Base-by-base conservation (phyloP, 2,888 invertebrate genomes). In the Luffia ferchaultella region DNA sequence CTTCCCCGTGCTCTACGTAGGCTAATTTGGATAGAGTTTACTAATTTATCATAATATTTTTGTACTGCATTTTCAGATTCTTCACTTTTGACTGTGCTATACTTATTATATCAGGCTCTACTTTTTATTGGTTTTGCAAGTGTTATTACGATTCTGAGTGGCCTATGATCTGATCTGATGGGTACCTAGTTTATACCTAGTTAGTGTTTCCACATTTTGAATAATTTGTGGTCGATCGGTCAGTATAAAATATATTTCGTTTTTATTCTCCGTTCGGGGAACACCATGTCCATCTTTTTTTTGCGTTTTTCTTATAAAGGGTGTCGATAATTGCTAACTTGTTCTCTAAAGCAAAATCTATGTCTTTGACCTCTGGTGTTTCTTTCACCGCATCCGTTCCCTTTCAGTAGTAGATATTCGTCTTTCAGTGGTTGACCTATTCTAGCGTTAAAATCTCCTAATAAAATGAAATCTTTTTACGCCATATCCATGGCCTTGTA, bases 361-460 rank as follows among this genome's bases (percentile, higher is more conserved):
- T 12, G 40, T 40, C 40, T 40, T 40, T 40, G 7, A 40, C 40
- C 15, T 40, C 40, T 40, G 40, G 9, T 18, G 30, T 55, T 58
- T 50, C 58, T 43, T 5, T 5, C 42, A 18, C 58, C 58, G 2
- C 52, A 57, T 2, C 58, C 56, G 42, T 49, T 50, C 47, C 50
- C 48, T 45, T 52, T 53, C 50, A 57, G 16, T 0, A 55, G 18
- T 7, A 43, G 17, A 2, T 52, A 9, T 47, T 51, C 45, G 16
- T 50, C 46, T 7, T 5, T 2, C 48, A 45, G 45, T 1, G 52
- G 18, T 20, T 50, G 18, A 0, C 57, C 58, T 18, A 60, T 52
- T 55, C 58, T 54, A 1, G 58, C 57, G 45, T 57, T 58, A 7
- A 55, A 56, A 18, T 40, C 40, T 9, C 40, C 40, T 15, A n/a